Evolutionary conservation across 2,113 vertebrate genomes (phyloP), one percentile per base, ranked within the genome.

Genomic region (Barbus barbus): DNA sequence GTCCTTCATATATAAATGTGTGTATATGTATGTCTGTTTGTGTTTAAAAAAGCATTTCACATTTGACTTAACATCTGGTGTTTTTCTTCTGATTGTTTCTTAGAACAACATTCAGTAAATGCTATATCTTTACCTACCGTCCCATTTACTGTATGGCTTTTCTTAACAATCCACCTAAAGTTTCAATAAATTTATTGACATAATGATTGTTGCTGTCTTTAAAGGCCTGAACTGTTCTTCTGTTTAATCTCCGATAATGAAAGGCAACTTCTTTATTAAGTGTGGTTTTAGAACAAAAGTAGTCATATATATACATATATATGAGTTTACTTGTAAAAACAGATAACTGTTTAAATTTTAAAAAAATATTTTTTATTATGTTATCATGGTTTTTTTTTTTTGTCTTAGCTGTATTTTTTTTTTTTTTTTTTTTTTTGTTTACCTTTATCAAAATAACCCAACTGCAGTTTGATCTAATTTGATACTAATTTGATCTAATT

Each of bases 271-370:
- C 82, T 63, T 26, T 46, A 36, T 6, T 3, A 16, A 36, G 20
- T 77, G 60, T 56, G 60, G 41, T 65, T 83, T 41, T 28, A 36
- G 82, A 85, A 90, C 88, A 91, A 91, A 90, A 81, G 78, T 82
- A 87, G 76, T 51, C 81, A 83, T n/a, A n/a, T n/a, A n/a, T n/a
- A n/a, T n/a, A n/a, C n/a, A n/a, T n/a, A n/a, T n/a, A n/a, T n/a
- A n/a, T n/a, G n/a, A n/a, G n/a, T n/a, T n/a, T n/a, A n/a, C n/a
- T n/a, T n/a, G n/a, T n/a, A n/a, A n/a, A n/a, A n/a, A n/a, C n/a
- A n/a, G n/a, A n/a, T n/a, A n/a, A n/a, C n/a, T n/a, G n/a, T n/a
- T n/a, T n/a, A n/a, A n/a, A n/a, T n/a, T n/a, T n/a, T n/a, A n/a
- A n/a, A n/a, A n/a, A n/a, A n/a, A n/a, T n/a, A n/a, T n/a, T n/a